Conservation (phyloP, 2,797 vertebrate species). For the Dryobates pubescens region DNA sequence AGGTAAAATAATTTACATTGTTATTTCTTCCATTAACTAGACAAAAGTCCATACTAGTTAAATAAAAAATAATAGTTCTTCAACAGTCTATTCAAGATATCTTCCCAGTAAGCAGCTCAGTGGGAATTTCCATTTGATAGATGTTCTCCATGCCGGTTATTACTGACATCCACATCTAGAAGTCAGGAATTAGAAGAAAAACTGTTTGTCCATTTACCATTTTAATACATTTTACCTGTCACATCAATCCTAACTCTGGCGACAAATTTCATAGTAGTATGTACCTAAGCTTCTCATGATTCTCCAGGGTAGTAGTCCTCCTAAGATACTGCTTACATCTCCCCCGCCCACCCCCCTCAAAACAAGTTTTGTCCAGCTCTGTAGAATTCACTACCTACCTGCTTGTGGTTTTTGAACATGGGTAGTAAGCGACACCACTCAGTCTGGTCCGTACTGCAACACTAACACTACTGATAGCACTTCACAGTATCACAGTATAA, state of each 20-base stretch:
- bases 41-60: constrained; percentile 73
- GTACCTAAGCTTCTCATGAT: background rate
- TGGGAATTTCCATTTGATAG: constrained; percentile 35
- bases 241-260: background rate
- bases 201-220: background rate
- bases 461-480: background rate
- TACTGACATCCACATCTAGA: constrained; percentile 68
- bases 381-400: background rate
- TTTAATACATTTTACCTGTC: background rate
- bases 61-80: constrained; percentile 77
- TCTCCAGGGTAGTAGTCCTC: background rate
- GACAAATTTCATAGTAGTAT: background rate
- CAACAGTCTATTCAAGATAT: constrained; percentile 58
- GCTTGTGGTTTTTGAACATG: background rate
- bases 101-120: constrained; percentile 32
- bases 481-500: no score
- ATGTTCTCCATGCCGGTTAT: constrained; percentile 63
- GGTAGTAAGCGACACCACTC: background rate
- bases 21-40: constrained; percentile 73
- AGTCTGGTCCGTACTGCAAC: rapidly evolving
- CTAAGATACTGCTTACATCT: background rate
- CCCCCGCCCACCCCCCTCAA: rapidly evolving
- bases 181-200: constrained; percentile 44
- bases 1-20: constrained; percentile 77
- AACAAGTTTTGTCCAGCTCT: background rate